Evolutionary conservation across 2,113 vertebrate genomes (phyloP).

Genomic region (Crotophaga sulcirostris): DNA sequence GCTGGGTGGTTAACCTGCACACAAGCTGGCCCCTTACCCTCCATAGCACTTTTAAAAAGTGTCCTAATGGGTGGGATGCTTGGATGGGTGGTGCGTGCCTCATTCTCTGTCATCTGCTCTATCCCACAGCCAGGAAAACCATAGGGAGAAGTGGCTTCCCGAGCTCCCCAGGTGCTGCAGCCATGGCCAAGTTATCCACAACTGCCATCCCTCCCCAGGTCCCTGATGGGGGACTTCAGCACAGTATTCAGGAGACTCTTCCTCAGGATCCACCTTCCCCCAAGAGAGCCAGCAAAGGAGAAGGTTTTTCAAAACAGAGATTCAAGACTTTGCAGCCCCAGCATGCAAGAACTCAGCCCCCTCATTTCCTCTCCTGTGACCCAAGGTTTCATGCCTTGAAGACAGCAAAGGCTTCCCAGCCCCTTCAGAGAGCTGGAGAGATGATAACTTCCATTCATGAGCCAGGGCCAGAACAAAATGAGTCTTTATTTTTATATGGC

Average conservation of each 20-base stretch:
- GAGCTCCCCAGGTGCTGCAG: neutral
- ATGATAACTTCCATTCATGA: slow-evolving; percentile 47
- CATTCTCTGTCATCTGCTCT: neutral
- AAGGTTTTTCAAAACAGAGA: neutral
- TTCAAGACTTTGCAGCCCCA: neutral
- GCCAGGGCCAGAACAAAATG: slow-evolving; percentile 35
- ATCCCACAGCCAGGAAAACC: neutral
- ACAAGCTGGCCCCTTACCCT: neutral
- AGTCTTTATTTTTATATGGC: neutral
- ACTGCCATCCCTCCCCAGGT: neutral
- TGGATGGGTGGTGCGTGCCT: neutral
- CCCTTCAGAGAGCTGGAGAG: neutral
- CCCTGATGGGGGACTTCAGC: neutral
- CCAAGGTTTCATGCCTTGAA: neutral
- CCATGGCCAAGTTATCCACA: neutral
- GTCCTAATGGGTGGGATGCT: neutral
- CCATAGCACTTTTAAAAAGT: neutral
- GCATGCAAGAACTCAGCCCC: neutral
- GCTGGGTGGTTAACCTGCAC: neutral
- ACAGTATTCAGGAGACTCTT: neutral
- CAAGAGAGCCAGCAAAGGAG: neutral
- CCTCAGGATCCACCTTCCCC: neutral
- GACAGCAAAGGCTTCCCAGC: neutral
- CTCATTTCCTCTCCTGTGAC: neutral
- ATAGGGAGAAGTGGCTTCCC: neutral